Evolutionary conservation across 2,113 vertebrate genomes (phyloP).

Genomic region (Aegithalos caudatus): DNA sequence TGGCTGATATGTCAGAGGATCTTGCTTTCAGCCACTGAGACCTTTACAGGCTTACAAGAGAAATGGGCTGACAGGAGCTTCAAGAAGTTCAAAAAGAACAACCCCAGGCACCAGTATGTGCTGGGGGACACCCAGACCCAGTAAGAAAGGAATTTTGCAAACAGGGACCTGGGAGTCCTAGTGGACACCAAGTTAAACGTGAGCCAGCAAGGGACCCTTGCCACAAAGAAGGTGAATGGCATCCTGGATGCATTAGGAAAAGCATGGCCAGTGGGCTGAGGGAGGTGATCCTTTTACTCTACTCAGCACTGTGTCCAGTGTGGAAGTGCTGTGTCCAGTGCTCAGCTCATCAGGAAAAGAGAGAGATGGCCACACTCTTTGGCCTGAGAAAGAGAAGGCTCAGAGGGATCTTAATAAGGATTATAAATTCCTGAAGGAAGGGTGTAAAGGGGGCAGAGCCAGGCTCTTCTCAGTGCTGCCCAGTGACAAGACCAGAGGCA

Average conservation of each 20-base stretch:
- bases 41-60: background rate
- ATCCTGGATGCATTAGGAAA: background rate
- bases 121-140: background rate
- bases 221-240: background rate
- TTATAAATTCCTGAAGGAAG: background rate
- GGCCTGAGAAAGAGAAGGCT: background rate
- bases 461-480: background rate
- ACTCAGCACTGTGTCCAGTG: background rate
- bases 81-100: background rate
- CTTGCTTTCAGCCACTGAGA: background rate
- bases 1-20: background rate
- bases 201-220: background rate
- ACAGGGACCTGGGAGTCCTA: background rate
- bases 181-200: background rate
- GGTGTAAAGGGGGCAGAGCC: background rate
- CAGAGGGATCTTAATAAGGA: background rate
- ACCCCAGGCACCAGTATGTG: background rate
- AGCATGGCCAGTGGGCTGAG: background rate
- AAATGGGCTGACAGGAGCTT: background rate
- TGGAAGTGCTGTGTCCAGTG: background rate
- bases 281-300: background rate
- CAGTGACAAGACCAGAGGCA: background rate
- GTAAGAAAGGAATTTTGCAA: background rate
- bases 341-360: background rate
- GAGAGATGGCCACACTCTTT: background rate